phyloP scores from a whole-genome alignment of 2,888 invertebrate species.

The Pollenia amentaria region DNA sequence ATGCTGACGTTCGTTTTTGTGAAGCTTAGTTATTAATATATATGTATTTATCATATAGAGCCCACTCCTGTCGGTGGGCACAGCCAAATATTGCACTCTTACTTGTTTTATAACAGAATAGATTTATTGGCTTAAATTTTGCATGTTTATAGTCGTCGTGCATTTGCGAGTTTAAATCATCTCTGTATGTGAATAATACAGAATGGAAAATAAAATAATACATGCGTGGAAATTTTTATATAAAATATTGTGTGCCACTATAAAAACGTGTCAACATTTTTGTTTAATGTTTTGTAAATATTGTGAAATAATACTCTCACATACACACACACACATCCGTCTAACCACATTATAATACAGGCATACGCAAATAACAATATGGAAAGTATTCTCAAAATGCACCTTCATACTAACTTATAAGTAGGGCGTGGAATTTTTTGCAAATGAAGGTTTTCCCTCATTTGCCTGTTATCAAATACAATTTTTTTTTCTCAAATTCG shows the following conservation, averaged over 20 bases:
- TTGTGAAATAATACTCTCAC: not conserved
- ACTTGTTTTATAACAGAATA: constrained; percentile 7
- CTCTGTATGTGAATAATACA: not conserved
- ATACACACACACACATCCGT: not conserved
- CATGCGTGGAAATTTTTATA: not conserved
- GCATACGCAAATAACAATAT: not conserved
- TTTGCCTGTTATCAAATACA: too few species aligned
- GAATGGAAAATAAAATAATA: too few species aligned
- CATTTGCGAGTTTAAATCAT: constrained; percentile 25
- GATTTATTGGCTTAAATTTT: constrained; percentile 35
- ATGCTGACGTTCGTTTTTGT: too few species aligned
- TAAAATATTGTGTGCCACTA: constrained; percentile 17
- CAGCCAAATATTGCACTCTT: too few species aligned
- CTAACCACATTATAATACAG: not conserved
- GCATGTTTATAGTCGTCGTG: constrained; percentile 25
- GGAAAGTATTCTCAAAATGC: not conserved
- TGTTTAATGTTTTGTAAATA: constrained; percentile 43
- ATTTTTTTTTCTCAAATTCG: too few species aligned
- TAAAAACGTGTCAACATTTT: constrained; percentile 33
- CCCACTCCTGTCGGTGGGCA: too few species aligned
- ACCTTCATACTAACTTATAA: too few species aligned
- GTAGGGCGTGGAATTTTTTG: too few species aligned
- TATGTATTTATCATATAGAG: too few species aligned
- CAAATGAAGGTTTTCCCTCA: too few species aligned
- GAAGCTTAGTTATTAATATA: too few species aligned